Evolutionary conservation across 2,113 vertebrate species (phyloP).

Genomic region (Pelodiscus sinensis): DNA sequence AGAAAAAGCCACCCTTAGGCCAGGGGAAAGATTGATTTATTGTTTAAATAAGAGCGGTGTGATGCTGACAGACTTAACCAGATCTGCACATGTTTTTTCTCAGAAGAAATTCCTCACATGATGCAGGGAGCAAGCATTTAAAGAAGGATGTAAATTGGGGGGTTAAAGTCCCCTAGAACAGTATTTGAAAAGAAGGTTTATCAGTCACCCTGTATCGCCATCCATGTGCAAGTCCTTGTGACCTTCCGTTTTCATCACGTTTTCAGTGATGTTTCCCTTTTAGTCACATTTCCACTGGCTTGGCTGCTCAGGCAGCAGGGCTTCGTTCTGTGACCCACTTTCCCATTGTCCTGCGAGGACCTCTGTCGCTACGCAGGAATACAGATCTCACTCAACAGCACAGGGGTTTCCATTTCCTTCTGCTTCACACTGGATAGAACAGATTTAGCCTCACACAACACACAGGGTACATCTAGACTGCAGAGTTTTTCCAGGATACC

Average conservation of each 20-base stretch:
- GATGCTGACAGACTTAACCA: neutral
- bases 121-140: neutral
- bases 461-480: no score
- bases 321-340: conserved; percentile 50
- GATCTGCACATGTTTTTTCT: neutral
- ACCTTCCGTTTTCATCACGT: rapidly evolving
- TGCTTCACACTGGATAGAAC: rapidly evolving
- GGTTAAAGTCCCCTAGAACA: rapidly evolving
- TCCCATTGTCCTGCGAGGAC: conserved; percentile 52
- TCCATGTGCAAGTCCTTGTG: rapidly evolving
- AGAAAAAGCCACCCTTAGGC: neutral
- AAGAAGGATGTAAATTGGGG: neutral
- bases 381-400: conserved; percentile 14
- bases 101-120: neutral
- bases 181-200: rapidly evolving
- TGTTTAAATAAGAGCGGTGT: rapidly evolving
- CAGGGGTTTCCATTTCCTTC: neutral
- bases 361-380: neutral
- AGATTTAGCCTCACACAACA: rapidly evolving
- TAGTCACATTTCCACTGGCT: neutral
- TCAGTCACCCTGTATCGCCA: rapidly evolving
- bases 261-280: neutral
- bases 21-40: neutral
- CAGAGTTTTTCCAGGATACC: no score
- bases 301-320: neutral